Base-by-base conservation (phyloP, 2,888 invertebrate genomes). In the Lithophane semibrunnea region DNA sequence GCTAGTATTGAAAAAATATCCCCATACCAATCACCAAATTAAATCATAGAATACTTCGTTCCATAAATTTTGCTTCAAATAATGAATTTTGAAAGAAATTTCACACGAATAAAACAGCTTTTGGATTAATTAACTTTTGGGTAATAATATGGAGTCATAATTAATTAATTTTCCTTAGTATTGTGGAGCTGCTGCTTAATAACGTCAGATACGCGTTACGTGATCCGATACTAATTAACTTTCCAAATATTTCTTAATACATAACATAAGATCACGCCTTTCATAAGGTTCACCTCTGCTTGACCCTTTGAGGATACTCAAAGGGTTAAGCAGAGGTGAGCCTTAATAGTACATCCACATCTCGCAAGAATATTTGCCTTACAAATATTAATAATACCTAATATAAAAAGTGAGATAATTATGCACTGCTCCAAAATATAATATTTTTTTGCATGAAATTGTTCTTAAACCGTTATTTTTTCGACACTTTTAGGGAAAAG, bases 51-150 rank as follows among this genome's bases (percentile, higher is more conserved):
- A 66, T 61, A 0, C 56, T 49, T 10, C 42, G 16, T 61, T 29
- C 4, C 18, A 52, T 56, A 56, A 37, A 65, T 61, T 52, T 13
- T 58, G 18, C 58, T n/a, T 12, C 64, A 18, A 66, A 58, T 66
- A 75, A 80, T 3, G 12, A 67, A 68, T 60, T 56, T 44, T 65
- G 61, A 83, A 77, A 73, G 61, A 71, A 67, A 85, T 75, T 78
- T 82, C 73, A 78, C 72, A 75, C 42, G 63, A 60, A 71, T 69
- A 64, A 73, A 84, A 78, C 75, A 65, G 54, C 64, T 68, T 73
- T 63, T n/a, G 37, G 71, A 75, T 78, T 85, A 85, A 85, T 84
- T 85, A 85, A 68, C 56, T 82, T 58, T 21, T 13, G 47, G 47
- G 70, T 75, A 58, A 60, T 73, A 68, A 68, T 61, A 79, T 72